Evolutionary conservation across 2,888 invertebrate species (phyloP).

Genomic region (Tipula unca): DNA sequence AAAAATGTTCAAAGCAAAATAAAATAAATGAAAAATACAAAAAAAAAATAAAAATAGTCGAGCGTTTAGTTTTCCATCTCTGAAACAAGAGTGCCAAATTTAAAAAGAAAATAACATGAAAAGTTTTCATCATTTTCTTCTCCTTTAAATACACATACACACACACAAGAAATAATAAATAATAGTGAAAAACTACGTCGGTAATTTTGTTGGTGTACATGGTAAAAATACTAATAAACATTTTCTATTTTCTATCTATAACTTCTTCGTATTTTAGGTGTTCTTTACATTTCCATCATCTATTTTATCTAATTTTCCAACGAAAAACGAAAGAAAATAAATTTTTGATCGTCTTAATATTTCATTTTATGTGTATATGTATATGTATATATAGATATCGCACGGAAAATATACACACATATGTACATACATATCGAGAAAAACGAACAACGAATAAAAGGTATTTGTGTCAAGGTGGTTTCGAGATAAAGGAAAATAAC

Average conservation of each 20-base stretch:
- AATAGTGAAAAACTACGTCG: neutral
- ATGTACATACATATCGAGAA: neutral
- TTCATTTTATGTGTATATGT: neutral
- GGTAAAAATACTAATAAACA: neutral
- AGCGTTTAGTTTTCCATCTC: neutral
- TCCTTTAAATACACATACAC: neutral
- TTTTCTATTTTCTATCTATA: neutral
- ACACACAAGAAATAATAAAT: neutral
- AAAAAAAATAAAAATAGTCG: neutral
- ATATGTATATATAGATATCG: neutral
- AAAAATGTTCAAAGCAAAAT: neutral
- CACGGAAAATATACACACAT: neutral
- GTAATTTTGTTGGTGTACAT: neutral
- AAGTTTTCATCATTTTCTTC: neutral
- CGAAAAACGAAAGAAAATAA: neutral
- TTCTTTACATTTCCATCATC: neutral
- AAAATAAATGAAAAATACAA: neutral
- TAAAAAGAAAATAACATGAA: neutral
- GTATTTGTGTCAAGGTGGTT: constrained; percentile 8
- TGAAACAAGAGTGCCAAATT: neutral
- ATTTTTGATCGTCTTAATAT: neutral
- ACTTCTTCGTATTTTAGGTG: neutral
- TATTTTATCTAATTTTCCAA: constrained; percentile 4
- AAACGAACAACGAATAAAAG: neutral
- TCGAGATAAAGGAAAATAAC: neutral